Percentiles rank a stretch among this genome's conserved stretches.
Evolutionary conservation across 2,113 vertebrate genomes (phyloP).

Genomic region (Pongo abelii): DNA sequence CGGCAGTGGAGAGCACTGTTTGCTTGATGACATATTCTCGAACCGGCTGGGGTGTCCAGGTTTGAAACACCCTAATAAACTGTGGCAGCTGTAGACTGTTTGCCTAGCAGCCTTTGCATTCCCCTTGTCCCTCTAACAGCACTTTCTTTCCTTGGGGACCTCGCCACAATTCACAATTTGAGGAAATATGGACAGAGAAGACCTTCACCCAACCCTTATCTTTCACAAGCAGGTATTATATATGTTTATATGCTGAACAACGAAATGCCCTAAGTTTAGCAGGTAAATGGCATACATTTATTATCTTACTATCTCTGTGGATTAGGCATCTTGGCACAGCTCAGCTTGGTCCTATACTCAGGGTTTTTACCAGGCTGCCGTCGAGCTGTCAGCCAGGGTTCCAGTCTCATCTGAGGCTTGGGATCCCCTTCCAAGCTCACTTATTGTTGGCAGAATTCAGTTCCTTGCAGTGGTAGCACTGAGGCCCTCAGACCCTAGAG

Average conservation of each 20-base stretch:
- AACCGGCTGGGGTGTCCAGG: not conserved
- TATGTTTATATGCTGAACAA: not conserved
- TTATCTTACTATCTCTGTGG: not conserved
- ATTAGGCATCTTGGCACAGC: not conserved
- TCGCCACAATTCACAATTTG: not conserved
- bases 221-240: not conserved
- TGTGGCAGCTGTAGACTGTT: not conserved
- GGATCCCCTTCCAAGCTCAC: not conserved
- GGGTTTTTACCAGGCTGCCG: not conserved
- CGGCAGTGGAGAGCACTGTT: not conserved
- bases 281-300: not conserved
- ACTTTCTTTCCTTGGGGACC: not conserved
- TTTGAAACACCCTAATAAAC: constrained; percentile 6
- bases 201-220: not conserved
- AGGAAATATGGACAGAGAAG: not conserved
- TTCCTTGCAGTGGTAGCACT: not conserved
- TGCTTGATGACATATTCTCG: not conserved
- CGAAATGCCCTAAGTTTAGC: not conserved
- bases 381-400: not conserved
- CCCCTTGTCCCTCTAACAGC: not conserved
- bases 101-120: not conserved
- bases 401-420: not conserved
- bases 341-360: not conserved
- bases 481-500: not conserved
- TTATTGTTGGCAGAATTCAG: not conserved